A percentile compares a stretch with the other conserved stretches of the same genome.
Conservation (phyloP, 2,113 vertebrate genomes). For the Syngnathoides biaculeatus region DNA sequence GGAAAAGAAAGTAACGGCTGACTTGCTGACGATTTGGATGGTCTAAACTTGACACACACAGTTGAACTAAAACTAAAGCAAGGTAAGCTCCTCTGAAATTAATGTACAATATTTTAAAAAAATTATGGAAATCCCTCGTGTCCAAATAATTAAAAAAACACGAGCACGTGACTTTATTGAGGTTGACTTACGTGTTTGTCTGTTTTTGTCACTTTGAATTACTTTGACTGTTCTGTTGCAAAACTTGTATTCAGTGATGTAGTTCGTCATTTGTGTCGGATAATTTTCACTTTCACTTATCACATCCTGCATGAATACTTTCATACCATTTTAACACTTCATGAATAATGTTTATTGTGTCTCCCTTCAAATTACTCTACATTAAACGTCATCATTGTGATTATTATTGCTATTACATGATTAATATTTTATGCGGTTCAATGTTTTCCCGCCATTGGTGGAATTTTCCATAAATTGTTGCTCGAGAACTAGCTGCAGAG, state of each 20-base stretch:
- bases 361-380: too few relatives aligned
- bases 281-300: background rate
- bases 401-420: too few relatives aligned
- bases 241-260: background rate
- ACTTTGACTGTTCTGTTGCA: background rate
- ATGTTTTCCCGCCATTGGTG: background rate
- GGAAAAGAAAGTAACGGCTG: background rate
- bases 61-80: background rate
- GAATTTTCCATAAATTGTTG: slow-evolving; percentile 1
- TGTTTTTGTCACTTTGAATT: too few relatives aligned
- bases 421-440: background rate
- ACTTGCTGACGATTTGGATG: background rate
- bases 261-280: background rate
- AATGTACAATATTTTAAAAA: too few relatives aligned
- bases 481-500: background rate
- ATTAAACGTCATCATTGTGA: too few relatives aligned
- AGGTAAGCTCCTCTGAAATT: background rate
- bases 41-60: background rate
- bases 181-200: too few relatives aligned
- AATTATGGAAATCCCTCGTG: background rate
- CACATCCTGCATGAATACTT: background rate
- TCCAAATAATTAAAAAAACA: background rate
- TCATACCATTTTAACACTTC: background rate
- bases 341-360: too few relatives aligned
- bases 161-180: too few relatives aligned